A percentile compares a stretch with the other conserved stretches of the same genome.
Conservation (phyloP, 2,888 invertebrate genomes). For the Thera obeliscata region DNA sequence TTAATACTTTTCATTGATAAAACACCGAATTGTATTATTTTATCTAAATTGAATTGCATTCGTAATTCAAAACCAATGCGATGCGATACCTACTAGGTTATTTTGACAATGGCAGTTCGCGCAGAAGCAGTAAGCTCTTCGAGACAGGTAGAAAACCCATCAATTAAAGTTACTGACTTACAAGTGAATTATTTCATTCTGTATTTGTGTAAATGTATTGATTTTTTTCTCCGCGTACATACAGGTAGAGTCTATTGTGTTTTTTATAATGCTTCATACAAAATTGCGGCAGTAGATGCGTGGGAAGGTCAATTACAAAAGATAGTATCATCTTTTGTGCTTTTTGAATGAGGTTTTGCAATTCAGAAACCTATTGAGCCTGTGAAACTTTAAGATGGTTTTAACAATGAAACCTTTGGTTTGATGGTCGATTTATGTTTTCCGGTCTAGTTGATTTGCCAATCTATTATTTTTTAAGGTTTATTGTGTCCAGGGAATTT, state of each 20-base stretch:
- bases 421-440: constrained; percentile 25
- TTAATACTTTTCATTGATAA: constrained; percentile 16
- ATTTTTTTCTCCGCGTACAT: constrained; percentile 16
- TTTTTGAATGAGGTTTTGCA: constrained; percentile 15
- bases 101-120: constrained; percentile 71
- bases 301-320: constrained; percentile 45
- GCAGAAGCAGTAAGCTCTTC: constrained; percentile 66
- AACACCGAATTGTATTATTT: constrained; percentile 21
- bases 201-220: constrained; percentile 31
- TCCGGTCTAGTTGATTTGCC: constrained; percentile 12
- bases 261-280: constrained; percentile 23
- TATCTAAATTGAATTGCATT: constrained; percentile 46
- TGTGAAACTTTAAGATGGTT: constrained; percentile 2
- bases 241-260: constrained; percentile 32
- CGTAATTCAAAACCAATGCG: constrained; percentile 51
- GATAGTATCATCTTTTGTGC: constrained; percentile 20
- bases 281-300: constrained; percentile 31
- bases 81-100: constrained; percentile 61
- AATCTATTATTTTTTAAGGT: neutral
- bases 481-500: neutral
- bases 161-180: constrained; percentile 44
- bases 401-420: constrained; percentile 14
- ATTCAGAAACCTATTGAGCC: constrained; percentile 9
- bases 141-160: constrained; percentile 54
- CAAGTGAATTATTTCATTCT: constrained; percentile 55